A percentile compares a stretch with the other conserved stretches of the same genome.
Conservation (phyloP, 1,140 invertebrate genomes). For the Acromyrmex echinatior region DNA sequence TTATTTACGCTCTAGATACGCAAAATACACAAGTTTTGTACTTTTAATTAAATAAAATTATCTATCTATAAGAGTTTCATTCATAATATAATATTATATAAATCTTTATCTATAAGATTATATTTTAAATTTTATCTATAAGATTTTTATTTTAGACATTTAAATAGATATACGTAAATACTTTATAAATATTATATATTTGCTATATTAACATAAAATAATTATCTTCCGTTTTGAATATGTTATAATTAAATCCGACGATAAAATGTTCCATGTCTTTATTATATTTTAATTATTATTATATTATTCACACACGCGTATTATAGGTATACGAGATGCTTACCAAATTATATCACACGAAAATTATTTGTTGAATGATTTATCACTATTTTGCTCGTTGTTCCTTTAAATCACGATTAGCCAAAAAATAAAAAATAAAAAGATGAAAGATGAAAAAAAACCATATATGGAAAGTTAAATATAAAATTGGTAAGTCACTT, state of each 20-base stretch:
- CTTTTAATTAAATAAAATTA: background rate
- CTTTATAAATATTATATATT: background rate
- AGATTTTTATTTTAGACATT: background rate
- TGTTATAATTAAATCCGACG: background rate
- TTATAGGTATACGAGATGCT: background rate
- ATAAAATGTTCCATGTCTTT: background rate
- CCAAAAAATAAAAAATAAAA: background rate
- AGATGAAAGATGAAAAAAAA: background rate
- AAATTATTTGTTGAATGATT: background rate
- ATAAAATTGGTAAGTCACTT: background rate
- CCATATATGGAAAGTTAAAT: background rate
- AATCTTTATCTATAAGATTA: too few relatives aligned
- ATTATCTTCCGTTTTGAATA: background rate
- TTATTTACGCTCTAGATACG: background rate
- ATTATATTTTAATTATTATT: slow-evolving; percentile 14
- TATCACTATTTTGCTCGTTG: background rate
- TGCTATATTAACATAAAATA: background rate
- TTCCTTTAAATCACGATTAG: background rate
- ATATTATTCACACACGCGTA: background rate
- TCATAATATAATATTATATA: too few relatives aligned
- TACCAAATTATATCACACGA: background rate
- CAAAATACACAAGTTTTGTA: background rate
- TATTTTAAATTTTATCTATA: too few relatives aligned
- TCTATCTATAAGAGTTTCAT: too few relatives aligned
- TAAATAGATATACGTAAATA: background rate